Conservation (phyloP, 2,888 invertebrate species). For the Lepetodrilus schrolli region DNA sequence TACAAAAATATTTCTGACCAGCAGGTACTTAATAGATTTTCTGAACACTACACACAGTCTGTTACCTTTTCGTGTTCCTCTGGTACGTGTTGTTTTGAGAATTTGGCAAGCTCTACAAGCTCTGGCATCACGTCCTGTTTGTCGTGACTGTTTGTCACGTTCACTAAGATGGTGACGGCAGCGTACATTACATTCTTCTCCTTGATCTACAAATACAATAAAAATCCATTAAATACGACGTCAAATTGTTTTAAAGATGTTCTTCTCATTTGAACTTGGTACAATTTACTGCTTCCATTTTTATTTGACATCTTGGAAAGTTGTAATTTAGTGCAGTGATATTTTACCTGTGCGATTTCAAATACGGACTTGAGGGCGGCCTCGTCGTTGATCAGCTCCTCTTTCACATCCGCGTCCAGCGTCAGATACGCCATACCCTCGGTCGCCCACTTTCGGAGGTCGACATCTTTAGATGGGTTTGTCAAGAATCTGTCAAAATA, state of each 20-base stretch:
- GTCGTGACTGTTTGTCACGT: slow-evolving; percentile 97
- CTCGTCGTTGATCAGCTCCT: slow-evolving; percentile 91
- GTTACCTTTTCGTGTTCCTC: slow-evolving; percentile 86
- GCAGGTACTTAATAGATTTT: too few species aligned
- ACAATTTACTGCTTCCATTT: too few species aligned
- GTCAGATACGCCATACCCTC: slow-evolving; percentile 97
- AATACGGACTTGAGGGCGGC: slow-evolving; percentile 88
- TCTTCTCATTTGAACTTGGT: too few species aligned
- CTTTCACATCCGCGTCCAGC: slow-evolving; percentile 98
- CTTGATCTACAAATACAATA: slow-evolving; percentile 47
- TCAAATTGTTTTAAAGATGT: too few species aligned
- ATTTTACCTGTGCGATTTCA: slow-evolving; percentile 84
- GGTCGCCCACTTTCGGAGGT: slow-evolving; percentile 95
- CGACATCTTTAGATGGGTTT: slow-evolving; percentile 89
- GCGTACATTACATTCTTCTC: slow-evolving; percentile 72
- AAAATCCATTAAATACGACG: neutral
- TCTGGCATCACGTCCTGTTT: slow-evolving; percentile 97
- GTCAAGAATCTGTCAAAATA: slow-evolving; percentile 82
- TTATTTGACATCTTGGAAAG: too few species aligned
- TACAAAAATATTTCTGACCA: too few species aligned
- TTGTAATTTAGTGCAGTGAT: too few species aligned
- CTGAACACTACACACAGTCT: too few species aligned
- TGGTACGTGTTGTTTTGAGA: slow-evolving; percentile 98
- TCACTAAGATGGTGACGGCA: slow-evolving; percentile 93
- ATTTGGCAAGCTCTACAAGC: slow-evolving; percentile 97